Evolutionary conservation across 2,888 invertebrate genomes (phyloP), one percentile per base, ranked within the genome.

Genomic region (Polylopha cassiicola): DNA sequence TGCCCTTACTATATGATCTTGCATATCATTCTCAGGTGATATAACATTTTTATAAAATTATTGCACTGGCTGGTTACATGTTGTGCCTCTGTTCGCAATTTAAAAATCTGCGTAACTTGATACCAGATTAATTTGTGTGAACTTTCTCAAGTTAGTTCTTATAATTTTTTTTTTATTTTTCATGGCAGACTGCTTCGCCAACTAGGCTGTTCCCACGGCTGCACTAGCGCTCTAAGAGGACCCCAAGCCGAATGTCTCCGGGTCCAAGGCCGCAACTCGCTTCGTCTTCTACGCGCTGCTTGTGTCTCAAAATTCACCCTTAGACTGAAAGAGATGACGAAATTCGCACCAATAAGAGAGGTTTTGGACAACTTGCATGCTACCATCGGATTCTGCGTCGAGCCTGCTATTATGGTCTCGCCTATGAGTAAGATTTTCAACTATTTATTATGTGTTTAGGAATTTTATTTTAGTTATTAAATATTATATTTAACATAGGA

Each of bases 341-440:
- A 90, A 49, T 89, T 89, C 2, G 90, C 93, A 15, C 90, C 94
- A 0, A 86, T 98, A 16, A 86, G 91, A 9, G 95, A 97, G 47
- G 89, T 97, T 4, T 80, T 99, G 37, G 98, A 99, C 62, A 94
- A 98, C 62, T 91, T 99, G 46, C 99, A 99, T 71, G 91, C 98
- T 0, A 95, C 97, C 55, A 90, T 98, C 32, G 98, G 98, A 3
- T 99, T 96, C 74, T 99, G 99, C 39, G 90, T 95, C 20, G 98
- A 98, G 73, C 96, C 97, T 6, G 90, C 92, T 47, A 91, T 93
- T 4, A 82, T 95, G 54, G 86, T 96, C 10, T 96, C 95, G 14
- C 95, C 96, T 17, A 86, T 95, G 78, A 95, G 95, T 95, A 86
- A 92, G 94, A 15, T 18, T 24, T 11, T 4, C 17, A 23, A 17